phyloP scores from a whole-genome alignment of 2,113 vertebrate species.

The Nibea albiflora region DNA sequence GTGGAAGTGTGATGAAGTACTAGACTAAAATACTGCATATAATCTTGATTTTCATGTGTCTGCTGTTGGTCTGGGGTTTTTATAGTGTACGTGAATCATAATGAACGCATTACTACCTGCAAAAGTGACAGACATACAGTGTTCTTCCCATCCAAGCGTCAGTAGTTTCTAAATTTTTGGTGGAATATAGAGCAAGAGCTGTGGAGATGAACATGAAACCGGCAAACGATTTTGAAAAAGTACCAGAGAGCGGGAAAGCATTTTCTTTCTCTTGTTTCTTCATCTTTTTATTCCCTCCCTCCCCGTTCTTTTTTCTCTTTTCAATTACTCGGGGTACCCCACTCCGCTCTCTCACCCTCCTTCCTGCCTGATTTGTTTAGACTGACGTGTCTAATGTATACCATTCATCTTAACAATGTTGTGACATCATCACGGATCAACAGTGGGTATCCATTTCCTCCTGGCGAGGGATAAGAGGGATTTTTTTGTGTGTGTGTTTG shows the following conservation, averaged over 20 bases:
- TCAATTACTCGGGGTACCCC: not conserved
- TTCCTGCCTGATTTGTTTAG: slow-evolving; percentile 57
- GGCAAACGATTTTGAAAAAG: slow-evolving; percentile 5
- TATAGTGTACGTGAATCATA: not conserved
- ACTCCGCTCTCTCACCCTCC: not conserved
- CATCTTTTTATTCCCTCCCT: slow-evolving; percentile 5
- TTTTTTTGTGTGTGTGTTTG: not conserved
- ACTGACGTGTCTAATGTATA: slow-evolving; percentile 52
- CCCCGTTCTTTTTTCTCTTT: slow-evolving; percentile 3
- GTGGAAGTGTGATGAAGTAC: not conserved
- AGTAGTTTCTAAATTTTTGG: not conserved
- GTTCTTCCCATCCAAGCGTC: too few species aligned
- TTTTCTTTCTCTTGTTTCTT: not conserved
- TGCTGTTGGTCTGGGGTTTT: not conserved
- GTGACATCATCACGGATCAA: slow-evolving; percentile 63
- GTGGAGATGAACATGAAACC: not conserved
- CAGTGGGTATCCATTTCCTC: slow-evolving; percentile 54
- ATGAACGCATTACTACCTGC: not conserved
- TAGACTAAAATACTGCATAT: not conserved
- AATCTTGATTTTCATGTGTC: not conserved
- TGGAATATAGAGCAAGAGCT: not conserved
- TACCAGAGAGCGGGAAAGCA: slow-evolving; percentile 7
- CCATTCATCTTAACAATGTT: slow-evolving; percentile 58
- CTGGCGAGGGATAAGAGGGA: slow-evolving; percentile 52
- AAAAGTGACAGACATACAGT: not conserved